Conservation (phyloP, 2,888 invertebrate species). For the Megaustenia siamemsis region DNA sequence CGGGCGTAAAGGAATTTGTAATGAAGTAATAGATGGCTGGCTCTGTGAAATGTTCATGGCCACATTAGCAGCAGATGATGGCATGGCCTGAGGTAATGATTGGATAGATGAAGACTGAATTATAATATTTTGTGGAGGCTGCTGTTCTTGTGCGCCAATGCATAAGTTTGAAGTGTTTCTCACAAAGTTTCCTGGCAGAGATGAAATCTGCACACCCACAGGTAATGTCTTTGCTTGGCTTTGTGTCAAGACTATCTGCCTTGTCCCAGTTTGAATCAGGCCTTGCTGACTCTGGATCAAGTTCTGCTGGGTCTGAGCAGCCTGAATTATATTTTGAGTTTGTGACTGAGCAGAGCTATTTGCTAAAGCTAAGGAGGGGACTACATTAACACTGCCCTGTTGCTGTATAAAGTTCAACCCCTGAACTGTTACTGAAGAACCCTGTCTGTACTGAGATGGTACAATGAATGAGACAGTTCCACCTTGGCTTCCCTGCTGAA, state of each 20-base stretch:
- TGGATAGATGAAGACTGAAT: slow-evolving; percentile 44
- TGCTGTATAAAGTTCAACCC: slow-evolving; percentile 46
- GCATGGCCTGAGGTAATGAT: slow-evolving; percentile 26
- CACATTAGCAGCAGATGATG: neutral
- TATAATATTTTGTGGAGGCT: slow-evolving; percentile 39
- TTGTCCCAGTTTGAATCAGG: neutral
- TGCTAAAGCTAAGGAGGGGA: slow-evolving; percentile 41
- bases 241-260: slow-evolving; percentile 46
- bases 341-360: slow-evolving; percentile 37
- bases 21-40: slow-evolving; percentile 4
- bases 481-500: slow-evolving; percentile 40
- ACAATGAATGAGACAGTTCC: slow-evolving; percentile 54
- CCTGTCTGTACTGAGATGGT: slow-evolving; percentile 47
- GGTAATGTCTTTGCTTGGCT: slow-evolving; percentile 37
- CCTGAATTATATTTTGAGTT: slow-evolving; percentile 27
- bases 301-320: slow-evolving; percentile 34
- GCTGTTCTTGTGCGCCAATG: slow-evolving; percentile 28
- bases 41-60: slow-evolving; percentile 39
- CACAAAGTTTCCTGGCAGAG: slow-evolving; percentile 44
- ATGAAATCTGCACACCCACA: slow-evolving; percentile 48
- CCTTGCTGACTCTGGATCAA: slow-evolving; percentile 30
- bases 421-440: slow-evolving; percentile 44
- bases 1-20: slow-evolving; percentile 22
- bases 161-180: slow-evolving; percentile 45
- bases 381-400: slow-evolving; percentile 46